These are phyloP conservation scores for Misgurnus anguillicaudatus DNA, from an alignment of 2,113 vertebrate genomes.

Conservation along the genomic window DNA sequence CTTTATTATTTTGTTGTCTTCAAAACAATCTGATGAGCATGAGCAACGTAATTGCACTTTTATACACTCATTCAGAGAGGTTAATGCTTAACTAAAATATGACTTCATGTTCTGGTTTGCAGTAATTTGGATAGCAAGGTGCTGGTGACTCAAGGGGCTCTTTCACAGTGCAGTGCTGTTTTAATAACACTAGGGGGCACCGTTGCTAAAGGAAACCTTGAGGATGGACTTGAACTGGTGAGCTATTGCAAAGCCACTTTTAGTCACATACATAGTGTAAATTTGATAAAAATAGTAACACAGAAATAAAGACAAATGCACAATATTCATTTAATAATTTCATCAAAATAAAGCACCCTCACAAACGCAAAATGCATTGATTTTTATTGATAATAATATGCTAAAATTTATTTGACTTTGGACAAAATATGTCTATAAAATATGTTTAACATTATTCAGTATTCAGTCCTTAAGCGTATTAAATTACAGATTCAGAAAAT, in stretches of 20 bases:
- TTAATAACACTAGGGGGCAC: constrained; percentile 79
- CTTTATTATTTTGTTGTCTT: background rate
- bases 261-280: background rate
- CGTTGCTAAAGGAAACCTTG: constrained; percentile 65
- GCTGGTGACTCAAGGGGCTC: constrained; percentile 73
- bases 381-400: too few species aligned
- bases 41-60: too few species aligned
- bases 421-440: too few species aligned
- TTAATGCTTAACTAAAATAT: background rate
- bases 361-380: too few species aligned
- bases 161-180: constrained; percentile 75
- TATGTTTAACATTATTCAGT: too few species aligned
- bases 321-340: too few species aligned
- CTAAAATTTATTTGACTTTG: too few species aligned
- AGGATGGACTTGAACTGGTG: constrained; percentile 86
- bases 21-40: too few species aligned
- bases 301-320: too few species aligned
- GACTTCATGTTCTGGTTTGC: constrained; percentile 36
- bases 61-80: background rate
- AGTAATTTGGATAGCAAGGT: constrained; percentile 64
- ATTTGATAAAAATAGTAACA: background rate
- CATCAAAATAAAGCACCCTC: too few species aligned
- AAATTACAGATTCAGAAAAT: background rate
- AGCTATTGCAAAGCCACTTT: constrained; percentile 47
- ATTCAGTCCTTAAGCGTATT: too few species aligned